Evolutionary conservation across 2,797 vertebrate genomes (phyloP).

Genomic region (Poeciliopsis gracilis): DNA sequence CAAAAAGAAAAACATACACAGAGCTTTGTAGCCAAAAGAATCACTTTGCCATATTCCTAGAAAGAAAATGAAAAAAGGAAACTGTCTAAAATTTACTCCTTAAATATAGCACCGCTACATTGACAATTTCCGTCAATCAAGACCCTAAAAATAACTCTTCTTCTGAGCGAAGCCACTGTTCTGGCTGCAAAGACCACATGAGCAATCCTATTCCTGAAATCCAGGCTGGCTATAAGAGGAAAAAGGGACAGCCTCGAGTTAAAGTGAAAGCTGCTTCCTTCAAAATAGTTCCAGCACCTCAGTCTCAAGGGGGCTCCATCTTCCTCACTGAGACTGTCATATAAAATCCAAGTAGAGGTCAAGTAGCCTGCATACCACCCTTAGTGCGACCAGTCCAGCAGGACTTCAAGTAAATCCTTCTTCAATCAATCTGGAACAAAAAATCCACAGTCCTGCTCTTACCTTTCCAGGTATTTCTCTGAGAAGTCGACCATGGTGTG

Average conservation of each 20-base stretch:
- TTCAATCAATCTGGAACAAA: background rate
- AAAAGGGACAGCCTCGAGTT: slow-evolving; percentile 68
- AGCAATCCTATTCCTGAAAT: slow-evolving; percentile 74
- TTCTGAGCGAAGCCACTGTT: slow-evolving; percentile 69
- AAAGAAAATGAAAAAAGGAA: slow-evolving; percentile 58
- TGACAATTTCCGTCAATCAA: slow-evolving; percentile 53
- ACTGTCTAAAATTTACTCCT: slow-evolving; percentile 62
- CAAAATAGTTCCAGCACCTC: slow-evolving; percentile 64
- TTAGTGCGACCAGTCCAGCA: slow-evolving; percentile 32
- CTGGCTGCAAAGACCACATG: slow-evolving; percentile 67
- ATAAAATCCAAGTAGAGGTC: slow-evolving; percentile 71
- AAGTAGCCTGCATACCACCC: slow-evolving; percentile 49
- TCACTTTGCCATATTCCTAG: slow-evolving; percentile 57
- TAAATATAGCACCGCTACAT: slow-evolving; percentile 61
- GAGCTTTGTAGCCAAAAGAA: slow-evolving; percentile 18
- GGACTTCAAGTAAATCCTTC: slow-evolving; percentile 1
- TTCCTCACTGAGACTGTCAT: slow-evolving; percentile 67
- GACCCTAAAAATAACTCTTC: slow-evolving; percentile 59
- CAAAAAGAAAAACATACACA: slow-evolving; percentile 6
- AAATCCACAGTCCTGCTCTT: slow-evolving; percentile 59
- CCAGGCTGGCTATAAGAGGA: slow-evolving; percentile 73
- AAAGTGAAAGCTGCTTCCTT: slow-evolving; percentile 60
- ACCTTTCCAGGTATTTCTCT: slow-evolving; percentile 91
- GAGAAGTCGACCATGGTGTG: slow-evolving; percentile 87
- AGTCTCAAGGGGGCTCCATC: slow-evolving; percentile 49